These are phyloP conservation scores for Psix sp. DNA, from an alignment of 1,140 invertebrate species.

Conservation along the genomic window DNA sequence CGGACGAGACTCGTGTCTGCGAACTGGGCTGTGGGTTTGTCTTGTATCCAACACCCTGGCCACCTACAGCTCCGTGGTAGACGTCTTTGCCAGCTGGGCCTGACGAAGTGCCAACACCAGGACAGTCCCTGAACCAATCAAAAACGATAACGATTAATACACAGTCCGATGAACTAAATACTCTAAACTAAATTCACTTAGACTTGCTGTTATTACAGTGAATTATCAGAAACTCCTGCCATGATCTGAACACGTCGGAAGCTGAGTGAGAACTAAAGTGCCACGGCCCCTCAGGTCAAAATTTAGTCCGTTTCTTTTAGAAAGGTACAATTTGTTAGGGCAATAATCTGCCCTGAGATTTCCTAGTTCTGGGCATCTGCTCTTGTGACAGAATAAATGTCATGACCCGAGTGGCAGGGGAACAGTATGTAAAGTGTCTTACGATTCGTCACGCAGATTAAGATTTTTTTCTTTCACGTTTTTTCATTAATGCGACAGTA, in stretches of 20 bases:
- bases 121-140: conserved; percentile 67
- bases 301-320: background rate
- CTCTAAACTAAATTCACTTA: too few species aligned
- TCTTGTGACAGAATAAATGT: background rate
- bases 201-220: too few species aligned
- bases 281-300: background rate
- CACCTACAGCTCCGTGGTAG: conserved; percentile 71
- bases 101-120: conserved; percentile 71
- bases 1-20: conserved; percentile 66
- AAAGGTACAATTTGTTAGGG: background rate
- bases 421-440: background rate
- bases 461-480: background rate
- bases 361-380: conserved; percentile 5
- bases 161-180: too few species aligned
- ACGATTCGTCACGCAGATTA: background rate
- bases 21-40: conserved; percentile 69
- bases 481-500: background rate
- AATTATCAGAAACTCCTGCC: background rate
- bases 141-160: background rate
- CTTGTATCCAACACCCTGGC: conserved; percentile 70
- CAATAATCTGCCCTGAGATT: background rate
- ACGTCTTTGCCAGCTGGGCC: conserved; percentile 71
- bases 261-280: background rate
- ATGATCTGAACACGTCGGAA: background rate
- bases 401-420: background rate